These are phyloP conservation scores for Himalopsyche anomala DNA, from an alignment of 2,888 invertebrate species.

Conservation along the genomic window DNA sequence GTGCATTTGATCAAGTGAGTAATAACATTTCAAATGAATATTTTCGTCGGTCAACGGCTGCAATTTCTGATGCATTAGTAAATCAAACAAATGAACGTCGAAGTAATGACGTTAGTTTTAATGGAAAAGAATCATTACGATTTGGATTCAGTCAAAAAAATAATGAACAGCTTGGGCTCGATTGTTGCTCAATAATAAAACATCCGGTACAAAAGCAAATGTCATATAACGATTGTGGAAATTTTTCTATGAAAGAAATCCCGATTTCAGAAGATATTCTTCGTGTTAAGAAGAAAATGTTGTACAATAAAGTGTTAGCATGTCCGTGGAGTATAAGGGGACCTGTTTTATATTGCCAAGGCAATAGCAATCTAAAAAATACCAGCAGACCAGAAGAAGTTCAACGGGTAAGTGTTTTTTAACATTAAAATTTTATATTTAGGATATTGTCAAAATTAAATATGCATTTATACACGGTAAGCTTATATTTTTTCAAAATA, in stretches of 20 bases:
- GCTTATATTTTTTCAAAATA: no score
- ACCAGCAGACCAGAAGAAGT: constrained; percentile 70
- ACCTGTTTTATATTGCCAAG: constrained; percentile 67
- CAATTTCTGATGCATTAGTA: not conserved
- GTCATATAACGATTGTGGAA: not conserved
- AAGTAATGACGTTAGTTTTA: not conserved
- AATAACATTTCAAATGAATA: constrained; percentile 15
- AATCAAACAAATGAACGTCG: not conserved
- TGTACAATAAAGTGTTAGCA: constrained; percentile 77
- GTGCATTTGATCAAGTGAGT: constrained; percentile 61
- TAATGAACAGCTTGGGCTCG: not conserved
- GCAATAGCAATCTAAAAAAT: constrained; percentile 21
- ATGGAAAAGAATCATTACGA: constrained; percentile 41
- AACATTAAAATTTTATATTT: no score
- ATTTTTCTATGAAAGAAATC: not conserved
- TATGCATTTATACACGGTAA: no score
- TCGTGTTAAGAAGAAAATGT: constrained; percentile 67
- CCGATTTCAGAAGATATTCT: not conserved
- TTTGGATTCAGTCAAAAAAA: constrained; percentile 27
- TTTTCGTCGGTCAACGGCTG: not conserved
- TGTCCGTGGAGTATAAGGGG: constrained; percentile 77
- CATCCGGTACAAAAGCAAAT: not conserved
- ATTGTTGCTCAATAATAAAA: not conserved
- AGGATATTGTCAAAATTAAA: no score
- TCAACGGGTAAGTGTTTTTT: not conserved